Conservation (phyloP, 2,113 vertebrate species). For the Alosa alosa region DNA sequence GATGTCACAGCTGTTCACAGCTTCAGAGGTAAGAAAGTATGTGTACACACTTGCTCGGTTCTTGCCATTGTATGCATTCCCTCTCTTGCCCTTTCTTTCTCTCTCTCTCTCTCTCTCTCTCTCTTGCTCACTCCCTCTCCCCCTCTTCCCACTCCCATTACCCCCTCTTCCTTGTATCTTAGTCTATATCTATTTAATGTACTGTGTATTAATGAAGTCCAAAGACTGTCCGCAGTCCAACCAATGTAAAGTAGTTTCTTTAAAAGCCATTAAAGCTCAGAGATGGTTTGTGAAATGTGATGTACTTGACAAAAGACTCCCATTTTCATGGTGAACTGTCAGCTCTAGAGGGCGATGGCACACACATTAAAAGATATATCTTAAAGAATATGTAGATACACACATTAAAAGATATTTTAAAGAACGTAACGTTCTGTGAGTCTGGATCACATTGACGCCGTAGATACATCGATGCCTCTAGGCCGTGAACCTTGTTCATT, state of each 20-base stretch:
- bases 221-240: background rate
- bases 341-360: background rate
- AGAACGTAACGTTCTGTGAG: too few species aligned
- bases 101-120: background rate
- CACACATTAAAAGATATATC: background rate
- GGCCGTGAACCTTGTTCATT: too few species aligned
- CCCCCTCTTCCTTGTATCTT: background rate
- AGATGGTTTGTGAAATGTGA: background rate
- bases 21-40: background rate
- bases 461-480: too few species aligned
- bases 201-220: background rate
- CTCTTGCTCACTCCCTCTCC: background rate
- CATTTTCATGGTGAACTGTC: background rate
- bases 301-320: background rate
- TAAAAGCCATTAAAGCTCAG: background rate
- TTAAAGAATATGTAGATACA: too few species aligned
- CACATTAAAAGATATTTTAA: too few species aligned
- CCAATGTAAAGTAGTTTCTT: background rate
- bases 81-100: background rate
- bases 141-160: background rate
- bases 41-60: background rate
- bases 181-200: background rate
- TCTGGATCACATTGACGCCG: too few species aligned
- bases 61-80: background rate
- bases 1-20: conserved; percentile 37